A percentile compares a stretch with the other conserved stretches of the same genome.
These are phyloP conservation scores for Chloroclysta siterata DNA, from an alignment of 2,888 invertebrate species.

Conservation along the genomic window DNA sequence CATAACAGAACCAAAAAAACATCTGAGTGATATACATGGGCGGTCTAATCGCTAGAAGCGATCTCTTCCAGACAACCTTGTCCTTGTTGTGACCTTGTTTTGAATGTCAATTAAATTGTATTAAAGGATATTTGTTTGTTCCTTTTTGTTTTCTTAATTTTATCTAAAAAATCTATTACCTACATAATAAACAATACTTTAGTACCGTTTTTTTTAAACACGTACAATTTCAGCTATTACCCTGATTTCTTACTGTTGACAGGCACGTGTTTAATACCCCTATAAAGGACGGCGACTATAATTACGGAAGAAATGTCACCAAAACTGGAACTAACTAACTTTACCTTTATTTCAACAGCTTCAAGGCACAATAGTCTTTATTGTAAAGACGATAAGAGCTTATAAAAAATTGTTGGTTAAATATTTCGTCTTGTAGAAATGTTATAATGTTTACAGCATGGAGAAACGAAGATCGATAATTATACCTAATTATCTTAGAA, in stretches of 20 bases:
- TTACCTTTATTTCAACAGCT: conserved; percentile 1
- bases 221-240: background rate
- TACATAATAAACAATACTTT: too few relatives aligned
- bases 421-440: conserved; percentile 5
- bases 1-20: too few relatives aligned
- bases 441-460: conserved; percentile 30
- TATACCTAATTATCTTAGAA: too few relatives aligned
- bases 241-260: conserved; percentile 48
- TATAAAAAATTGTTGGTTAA: background rate
- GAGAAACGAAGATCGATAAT: conserved; percentile 10
- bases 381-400: background rate
- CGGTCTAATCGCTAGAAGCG: too few relatives aligned
- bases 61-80: too few relatives aligned
- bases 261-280: conserved; percentile 58
- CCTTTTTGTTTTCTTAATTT: too few relatives aligned
- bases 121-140: too few relatives aligned
- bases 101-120: too few relatives aligned
- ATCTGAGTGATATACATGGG: too few relatives aligned
- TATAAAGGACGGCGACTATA: conserved; percentile 65
- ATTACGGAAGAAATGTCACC: conserved; percentile 51
- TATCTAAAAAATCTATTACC: too few relatives aligned
- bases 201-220: too few relatives aligned
- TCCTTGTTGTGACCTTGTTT: too few relatives aligned
- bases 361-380: conserved; percentile 15
- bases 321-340: conserved; percentile 16